Conservation (phyloP, 2,888 invertebrate genomes). For the Patella pellucida region DNA sequence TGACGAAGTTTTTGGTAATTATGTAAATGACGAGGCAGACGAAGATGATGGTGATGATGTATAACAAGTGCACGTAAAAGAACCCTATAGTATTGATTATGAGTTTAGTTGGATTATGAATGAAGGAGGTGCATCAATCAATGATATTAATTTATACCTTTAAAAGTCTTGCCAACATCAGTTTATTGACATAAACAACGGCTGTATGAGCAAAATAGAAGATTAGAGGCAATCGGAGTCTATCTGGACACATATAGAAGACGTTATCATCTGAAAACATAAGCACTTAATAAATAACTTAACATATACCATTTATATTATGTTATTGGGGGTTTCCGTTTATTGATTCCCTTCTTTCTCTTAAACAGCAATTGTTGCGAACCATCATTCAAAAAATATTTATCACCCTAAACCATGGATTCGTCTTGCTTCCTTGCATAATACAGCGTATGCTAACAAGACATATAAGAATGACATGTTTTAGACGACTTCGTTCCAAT, state of each 20-base stretch:
- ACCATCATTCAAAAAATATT: no score
- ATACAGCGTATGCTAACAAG: no score
- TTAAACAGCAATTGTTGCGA: no score
- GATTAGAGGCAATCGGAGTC: constrained; percentile 67
- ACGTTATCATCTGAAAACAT: constrained; percentile 56
- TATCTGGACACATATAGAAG: constrained; percentile 66
- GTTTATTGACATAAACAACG: constrained; percentile 68
- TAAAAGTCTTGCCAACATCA: constrained; percentile 62
- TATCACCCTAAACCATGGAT: not conserved
- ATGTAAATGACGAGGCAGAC: not conserved
- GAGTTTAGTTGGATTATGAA: not conserved
- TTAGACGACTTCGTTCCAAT: no score
- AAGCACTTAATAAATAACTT: not conserved
- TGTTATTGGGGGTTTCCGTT: no score
- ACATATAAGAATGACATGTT: no score
- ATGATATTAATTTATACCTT: constrained; percentile 46
- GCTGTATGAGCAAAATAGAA: constrained; percentile 70
- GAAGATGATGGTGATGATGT: not conserved
- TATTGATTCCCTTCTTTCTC: no score
- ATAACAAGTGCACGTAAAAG: not conserved
- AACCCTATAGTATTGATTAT: not conserved
- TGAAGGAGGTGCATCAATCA: not conserved
- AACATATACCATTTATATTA: not conserved
- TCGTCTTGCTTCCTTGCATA: not conserved
- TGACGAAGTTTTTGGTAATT: no score